phyloP scores from a whole-genome alignment of 2,797 vertebrate species.

The Ara ararauna region DNA sequence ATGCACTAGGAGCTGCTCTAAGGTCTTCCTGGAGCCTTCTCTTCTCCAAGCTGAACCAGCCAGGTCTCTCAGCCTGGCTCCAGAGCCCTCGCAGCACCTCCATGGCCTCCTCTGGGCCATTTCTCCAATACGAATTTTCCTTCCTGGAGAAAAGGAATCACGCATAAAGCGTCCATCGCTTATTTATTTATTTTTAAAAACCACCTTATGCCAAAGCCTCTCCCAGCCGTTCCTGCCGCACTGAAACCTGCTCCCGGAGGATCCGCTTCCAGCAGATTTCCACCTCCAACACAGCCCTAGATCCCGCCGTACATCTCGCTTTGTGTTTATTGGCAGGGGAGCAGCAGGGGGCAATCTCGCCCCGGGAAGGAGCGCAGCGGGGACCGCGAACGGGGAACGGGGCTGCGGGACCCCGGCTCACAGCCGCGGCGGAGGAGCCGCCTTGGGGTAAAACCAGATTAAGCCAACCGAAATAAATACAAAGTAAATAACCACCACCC shows the following conservation, averaged over 20 bases:
- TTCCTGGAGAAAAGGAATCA: neutral
- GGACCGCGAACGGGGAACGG: neutral
- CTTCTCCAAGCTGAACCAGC: neutral
- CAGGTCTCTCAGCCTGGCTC: neutral
- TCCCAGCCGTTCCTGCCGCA: neutral
- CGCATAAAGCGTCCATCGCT: too few relatives aligned
- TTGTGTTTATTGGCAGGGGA: neutral
- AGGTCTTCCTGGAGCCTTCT: neutral
- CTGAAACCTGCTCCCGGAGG: neutral
- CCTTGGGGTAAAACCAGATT: slow-evolving; percentile 27
- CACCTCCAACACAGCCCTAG: neutral
- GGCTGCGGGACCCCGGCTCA: neutral
- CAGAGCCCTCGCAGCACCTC: neutral
- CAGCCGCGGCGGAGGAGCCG: neutral
- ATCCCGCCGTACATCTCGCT: neutral
- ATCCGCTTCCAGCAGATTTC: neutral
- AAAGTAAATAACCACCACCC: neutral
- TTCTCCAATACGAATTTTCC: neutral
- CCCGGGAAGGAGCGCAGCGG: neutral
- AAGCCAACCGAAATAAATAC: slow-evolving; percentile 58
- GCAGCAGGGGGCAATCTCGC: slow-evolving; percentile 72
- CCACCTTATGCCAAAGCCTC: neutral
- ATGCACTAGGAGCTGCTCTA: neutral
- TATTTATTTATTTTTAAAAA: neutral
- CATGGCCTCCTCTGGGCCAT: neutral